A percentile compares a stretch with the other conserved stretches of the same genome.
Conservation (phyloP, 1,140 invertebrate genomes). For the Coptotermes formosanus region DNA sequence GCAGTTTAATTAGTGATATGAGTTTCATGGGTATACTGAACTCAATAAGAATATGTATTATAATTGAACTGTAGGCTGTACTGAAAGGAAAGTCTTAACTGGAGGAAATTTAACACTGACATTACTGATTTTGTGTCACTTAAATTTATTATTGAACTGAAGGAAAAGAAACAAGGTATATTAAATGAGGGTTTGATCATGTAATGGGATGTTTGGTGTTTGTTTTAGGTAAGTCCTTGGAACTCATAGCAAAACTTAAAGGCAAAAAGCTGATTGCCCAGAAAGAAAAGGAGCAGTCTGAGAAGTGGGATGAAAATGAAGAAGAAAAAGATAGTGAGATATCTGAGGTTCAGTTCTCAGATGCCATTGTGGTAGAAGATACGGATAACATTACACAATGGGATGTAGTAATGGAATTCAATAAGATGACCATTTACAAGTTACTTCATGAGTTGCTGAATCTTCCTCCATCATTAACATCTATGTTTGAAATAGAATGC, state of each 20-base stretch:
- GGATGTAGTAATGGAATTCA: slow-evolving; percentile 11
- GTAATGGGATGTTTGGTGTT: no score
- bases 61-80: no score
- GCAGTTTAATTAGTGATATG: no score
- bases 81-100: no score
- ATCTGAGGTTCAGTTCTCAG: not conserved
- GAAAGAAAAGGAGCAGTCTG: not conserved
- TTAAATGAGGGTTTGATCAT: no score
- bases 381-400: not conserved
- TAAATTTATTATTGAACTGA: no score
- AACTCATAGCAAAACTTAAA: not conserved
- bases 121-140: no score
- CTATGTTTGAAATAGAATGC: slow-evolving; percentile 20
- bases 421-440: not conserved
- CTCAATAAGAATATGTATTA: no score
- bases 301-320: slow-evolving; percentile 14
- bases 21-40: no score
- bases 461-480: not conserved
- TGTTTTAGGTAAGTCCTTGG: not conserved
- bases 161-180: no score
- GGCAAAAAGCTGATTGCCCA: not conserved
- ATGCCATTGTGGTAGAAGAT: not conserved
- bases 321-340: not conserved
- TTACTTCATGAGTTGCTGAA: not conserved
- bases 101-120: no score